Evolutionary conservation across 2,113 vertebrate species (phyloP), one percentile per base, ranked within the genome.

Genomic region (Elgaria multicarinata): DNA sequence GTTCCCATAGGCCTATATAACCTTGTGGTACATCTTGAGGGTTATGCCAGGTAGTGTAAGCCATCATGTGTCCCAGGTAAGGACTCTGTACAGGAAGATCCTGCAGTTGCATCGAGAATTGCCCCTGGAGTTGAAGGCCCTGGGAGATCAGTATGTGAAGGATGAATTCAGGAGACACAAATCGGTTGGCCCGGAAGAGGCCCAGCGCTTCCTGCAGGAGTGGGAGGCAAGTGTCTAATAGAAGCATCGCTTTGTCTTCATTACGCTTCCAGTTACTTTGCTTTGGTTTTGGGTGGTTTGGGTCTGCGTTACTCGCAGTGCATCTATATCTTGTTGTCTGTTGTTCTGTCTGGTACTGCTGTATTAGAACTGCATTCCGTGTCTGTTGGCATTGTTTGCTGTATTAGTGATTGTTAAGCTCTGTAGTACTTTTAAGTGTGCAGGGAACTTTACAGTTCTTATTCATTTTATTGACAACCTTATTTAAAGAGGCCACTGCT

Each of bases 61-160:
- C 0, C 4, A 0, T 18, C 95, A 98, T 1, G 93, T 97, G 0
- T 96, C 92, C 0, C 95, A 87, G 22, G 98, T 98, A 18, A 96
- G 97, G 1, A 67, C 93, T 0, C 62, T 99, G 33, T 99, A 98
- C 89, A 98, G 97, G 93, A 96, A 97, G 87, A 95, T 99, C 36
- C 96, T 99, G 90, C 89, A 95, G 76, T 95, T 99, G 84, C 99
- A 99, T 75, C 97, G 97, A 3, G 96, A 96, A 83, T 94, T 99
- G 94, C 98, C 98, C 0, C 81, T 97, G 22, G 97, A 98, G 26
- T 91, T 99, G 64, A 96, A 96, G 88, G 96, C 96, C 18, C 95
- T 99, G 31, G 98, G 98, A 0, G 98, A 99, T 87, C 98, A 97
- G 92, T 99, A 99, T 67, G 98, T 98, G 81, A 98, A 97, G 91